Percentiles rank a stretch among this genome's conserved stretches.
These are phyloP conservation scores for Nasonia vitripennis DNA, from an alignment of 1,140 invertebrate species.

Conservation along the genomic window DNA sequence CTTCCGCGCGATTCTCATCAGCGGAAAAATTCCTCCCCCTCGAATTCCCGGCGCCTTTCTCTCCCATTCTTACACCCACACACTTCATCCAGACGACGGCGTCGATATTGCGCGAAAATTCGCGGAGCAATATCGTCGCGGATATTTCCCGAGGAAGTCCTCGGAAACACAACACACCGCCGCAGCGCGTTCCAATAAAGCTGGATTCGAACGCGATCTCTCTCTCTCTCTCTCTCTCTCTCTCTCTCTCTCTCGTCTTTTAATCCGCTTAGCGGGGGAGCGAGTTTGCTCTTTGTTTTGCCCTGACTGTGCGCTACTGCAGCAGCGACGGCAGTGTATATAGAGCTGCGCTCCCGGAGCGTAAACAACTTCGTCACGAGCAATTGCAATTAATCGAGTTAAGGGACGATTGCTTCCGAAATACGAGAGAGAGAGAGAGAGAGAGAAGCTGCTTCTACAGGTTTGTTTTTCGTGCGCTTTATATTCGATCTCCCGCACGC, in stretches of 20 bases:
- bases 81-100: neutral
- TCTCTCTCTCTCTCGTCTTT: slow-evolving; percentile 18
- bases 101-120: neutral
- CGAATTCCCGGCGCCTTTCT: neutral
- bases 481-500: neutral
- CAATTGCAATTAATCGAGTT: slow-evolving; percentile 47
- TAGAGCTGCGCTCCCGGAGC: neutral
- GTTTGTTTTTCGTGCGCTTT: neutral
- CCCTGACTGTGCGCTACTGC: neutral
- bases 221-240: neutral
- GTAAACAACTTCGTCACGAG: slow-evolving; percentile 42
- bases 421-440: slow-evolving; percentile 7
- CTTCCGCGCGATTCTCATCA: neutral
- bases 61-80: neutral
- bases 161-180: neutral
- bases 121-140: neutral
- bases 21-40: neutral
- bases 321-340: neutral
- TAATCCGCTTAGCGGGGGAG: slow-evolving; percentile 32
- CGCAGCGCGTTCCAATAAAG: slow-evolving; percentile 5
- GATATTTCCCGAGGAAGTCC: neutral
- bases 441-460: neutral
- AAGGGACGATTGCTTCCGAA: slow-evolving; percentile 36
- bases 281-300: neutral
- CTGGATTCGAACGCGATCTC: neutral